Base-by-base conservation (phyloP, 2,888 invertebrate genomes). In the Chrysolina haemoptera region DNA sequence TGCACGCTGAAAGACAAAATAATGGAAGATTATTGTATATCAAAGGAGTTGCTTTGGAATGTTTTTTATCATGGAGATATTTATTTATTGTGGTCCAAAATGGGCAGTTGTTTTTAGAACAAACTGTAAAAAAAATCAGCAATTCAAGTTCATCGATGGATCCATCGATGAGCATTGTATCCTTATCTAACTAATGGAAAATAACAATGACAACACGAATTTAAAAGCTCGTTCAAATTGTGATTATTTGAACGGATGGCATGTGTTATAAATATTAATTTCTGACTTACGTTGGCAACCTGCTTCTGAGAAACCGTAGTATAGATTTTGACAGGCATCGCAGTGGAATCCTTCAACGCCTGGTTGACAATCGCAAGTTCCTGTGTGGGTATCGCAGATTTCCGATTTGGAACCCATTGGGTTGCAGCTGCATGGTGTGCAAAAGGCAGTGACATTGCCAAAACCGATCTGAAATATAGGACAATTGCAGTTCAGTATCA, bases 271-370 rank as follows among this genome's bases (percentile, higher is more conserved):
- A 3, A 1, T 3, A 27, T 27, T 1, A 27, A 27, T 27, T 48
- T 69, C 12, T 20, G n/a, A 92, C 94, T 92, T 85, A 95, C 94
- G 91, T 84, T 88, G 85, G 84, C 95, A 95, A 81, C 94, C 95
- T 12, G 86, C 87, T 43, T 85, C 86, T 22, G 91, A 91, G 80
- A 95, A 90, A 14, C 92, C 94, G 86, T 93, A 96, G 88, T 93
- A 92, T 62, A 92, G 91, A 70, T 92, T 90, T 70, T 92, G 90
- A 84, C 96, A 96, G 68, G 88, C 89, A 84, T 93, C 93, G 85
- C 96, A 96, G 82, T 91, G 92, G 73, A 93, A 91, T 68, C 96
- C 95, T 78, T 93, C 92, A 1, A 96, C 95, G 76, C 96, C 96
- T 0, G 90, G 87, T 55, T 92, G 92, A 88, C 96, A 97, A 50